Percentiles rank a stretch among this genome's conserved stretches.
Evolutionary conservation across 2,888 invertebrate genomes (phyloP).

Genomic region (Drosophila barbarae): DNA sequence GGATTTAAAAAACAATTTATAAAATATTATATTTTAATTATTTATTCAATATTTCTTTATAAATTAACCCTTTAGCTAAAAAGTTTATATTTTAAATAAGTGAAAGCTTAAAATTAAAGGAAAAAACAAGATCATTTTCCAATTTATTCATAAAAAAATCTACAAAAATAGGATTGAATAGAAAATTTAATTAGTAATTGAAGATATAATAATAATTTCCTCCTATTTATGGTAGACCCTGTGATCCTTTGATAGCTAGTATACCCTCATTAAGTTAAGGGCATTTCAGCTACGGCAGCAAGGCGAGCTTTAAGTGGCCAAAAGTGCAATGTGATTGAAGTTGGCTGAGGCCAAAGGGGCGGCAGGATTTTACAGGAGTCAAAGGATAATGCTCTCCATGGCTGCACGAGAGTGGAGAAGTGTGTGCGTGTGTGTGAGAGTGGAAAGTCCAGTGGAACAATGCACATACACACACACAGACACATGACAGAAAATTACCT

Average conservation of each 20-base stretch:
- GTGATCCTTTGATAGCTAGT: neutral
- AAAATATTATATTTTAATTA: neutral
- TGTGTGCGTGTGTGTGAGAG: slow-evolving; percentile 24
- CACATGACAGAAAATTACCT: slow-evolving; percentile 65
- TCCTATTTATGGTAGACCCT: neutral
- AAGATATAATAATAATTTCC: neutral
- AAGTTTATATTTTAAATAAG: neutral
- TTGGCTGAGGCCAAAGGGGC: slow-evolving; percentile 26
- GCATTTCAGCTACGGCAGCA: slow-evolving; percentile 19
- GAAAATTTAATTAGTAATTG: neutral
- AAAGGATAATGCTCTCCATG: slow-evolving; percentile 22
- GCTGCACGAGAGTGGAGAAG: slow-evolving; percentile 25
- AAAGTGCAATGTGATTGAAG: slow-evolving; percentile 60
- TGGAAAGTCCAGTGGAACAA: slow-evolving; percentile 57
- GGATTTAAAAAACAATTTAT: neutral
- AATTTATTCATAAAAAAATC: neutral
- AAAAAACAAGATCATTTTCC: neutral
- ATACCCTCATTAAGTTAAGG: neutral
- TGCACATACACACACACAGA: slow-evolving; percentile 35
- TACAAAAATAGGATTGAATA: neutral
- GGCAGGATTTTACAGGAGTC: slow-evolving; percentile 31
- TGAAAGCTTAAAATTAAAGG: neutral
- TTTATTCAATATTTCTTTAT: neutral
- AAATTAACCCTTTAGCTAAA: neutral
- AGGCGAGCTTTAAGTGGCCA: slow-evolving; percentile 68